Base-by-base conservation (phyloP, 2,888 invertebrate genomes). In the Branchellion lobata region DNA sequence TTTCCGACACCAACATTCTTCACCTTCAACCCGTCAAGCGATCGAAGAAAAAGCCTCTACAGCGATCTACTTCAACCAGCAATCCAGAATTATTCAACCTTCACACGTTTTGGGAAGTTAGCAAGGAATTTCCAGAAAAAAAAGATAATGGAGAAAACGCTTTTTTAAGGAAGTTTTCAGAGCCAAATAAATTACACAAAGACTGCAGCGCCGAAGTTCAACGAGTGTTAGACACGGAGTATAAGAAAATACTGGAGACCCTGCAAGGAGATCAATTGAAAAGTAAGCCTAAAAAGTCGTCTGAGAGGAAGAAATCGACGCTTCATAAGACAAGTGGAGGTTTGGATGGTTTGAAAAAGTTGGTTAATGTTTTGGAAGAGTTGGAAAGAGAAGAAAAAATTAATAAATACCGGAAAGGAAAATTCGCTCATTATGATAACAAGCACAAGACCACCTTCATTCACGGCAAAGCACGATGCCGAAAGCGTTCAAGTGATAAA, bases 271-370 rank as follows among this genome's bases (percentile, higher is more conserved):
- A 40, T 14, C 40, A 40, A 40, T 40, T 40, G 5, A 5, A 14
- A 40, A 40, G 14, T 5, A 57, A 57, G 61, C 8, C 47, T 47
- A 47, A 14, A n/a, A n/a, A 11, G n/a, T n/a, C 34, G 27, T 1
- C 24, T 24, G n/a, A n/a, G 40, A n/a, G 5, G 21, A 24, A 40
- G 24, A 40, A 24, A 34, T 24, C 8, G 11, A 24, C 5, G 24
- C 24, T 36, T 27, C 21, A 11, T 21, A 51, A 47, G 29, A 21
- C 24, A 24, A n/a, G 14, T 51, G 53, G 31, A 29, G 77, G 77
- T 3, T 77, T 77, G 29, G 34, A 53, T 11, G 77, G 77, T n/a
- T 31, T 77, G 77, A 77, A 77, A 27, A 47, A 53, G 1, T 34
- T 77, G 31, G 65, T 65, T 0, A 34, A 21, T 2, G n/a, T 77